A percentile compares a stretch with the other conserved stretches of the same genome.
Conservation (phyloP, 2,797 vertebrate genomes). For the Cygnus olor region DNA sequence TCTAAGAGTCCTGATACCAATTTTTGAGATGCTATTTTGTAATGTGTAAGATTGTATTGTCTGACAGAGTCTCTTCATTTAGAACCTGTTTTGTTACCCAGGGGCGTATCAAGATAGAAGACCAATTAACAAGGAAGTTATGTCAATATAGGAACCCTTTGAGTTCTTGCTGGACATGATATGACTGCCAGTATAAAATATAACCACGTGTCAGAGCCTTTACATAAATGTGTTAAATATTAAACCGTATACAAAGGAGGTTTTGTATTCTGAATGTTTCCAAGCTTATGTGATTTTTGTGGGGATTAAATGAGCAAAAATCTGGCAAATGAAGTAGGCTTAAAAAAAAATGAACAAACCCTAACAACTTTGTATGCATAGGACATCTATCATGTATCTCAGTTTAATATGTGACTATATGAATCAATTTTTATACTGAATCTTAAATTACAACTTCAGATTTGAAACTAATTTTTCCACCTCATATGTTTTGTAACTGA, state of each 20-base stretch:
- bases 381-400: background rate
- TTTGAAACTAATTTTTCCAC: background rate
- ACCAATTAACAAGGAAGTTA: background rate
- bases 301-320: slow-evolving; percentile 41
- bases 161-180: background rate
- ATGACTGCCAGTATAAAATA: background rate
- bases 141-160: background rate
- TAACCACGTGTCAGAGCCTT: background rate
- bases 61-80: background rate
- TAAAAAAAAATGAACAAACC: background rate
- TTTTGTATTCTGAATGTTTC: slow-evolving; percentile 23
- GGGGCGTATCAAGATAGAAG: background rate
- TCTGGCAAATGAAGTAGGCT: background rate
- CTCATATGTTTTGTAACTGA: background rate
- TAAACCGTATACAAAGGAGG: slow-evolving; percentile 40
- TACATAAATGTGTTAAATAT: slow-evolving; percentile 53
- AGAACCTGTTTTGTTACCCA: background rate
- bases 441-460: background rate
- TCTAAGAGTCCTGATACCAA: background rate
- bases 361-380: background rate
- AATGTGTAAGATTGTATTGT: background rate
- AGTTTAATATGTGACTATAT: background rate
- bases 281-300: slow-evolving; percentile 26
- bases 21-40: background rate
- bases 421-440: background rate